Evolutionary conservation across 2,888 invertebrate genomes (phyloP), one percentile per base, ranked within the genome.

Genomic region (Corbicula japonica): DNA sequence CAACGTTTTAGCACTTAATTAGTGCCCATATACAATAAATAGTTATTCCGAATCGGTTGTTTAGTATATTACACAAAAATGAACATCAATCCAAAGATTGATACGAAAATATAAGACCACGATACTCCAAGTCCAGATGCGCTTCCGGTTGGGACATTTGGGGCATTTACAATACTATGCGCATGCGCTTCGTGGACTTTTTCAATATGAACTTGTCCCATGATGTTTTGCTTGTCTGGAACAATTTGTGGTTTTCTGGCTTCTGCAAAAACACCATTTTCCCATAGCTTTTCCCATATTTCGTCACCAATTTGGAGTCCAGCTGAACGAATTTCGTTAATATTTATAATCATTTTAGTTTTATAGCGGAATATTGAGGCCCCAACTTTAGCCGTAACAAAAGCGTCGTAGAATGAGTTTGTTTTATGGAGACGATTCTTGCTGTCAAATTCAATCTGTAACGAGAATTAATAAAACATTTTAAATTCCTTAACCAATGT

Each of bases 251-350:
- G 50, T 18, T 46, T 60, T 44, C 48, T 28, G 2, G 80, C 80
- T 48, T 83, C 83, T 12, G 30, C 56, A 38, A 83, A 78, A 1
- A 83, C 66, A 6, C 52, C 46, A 15, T 68, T 65, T 23, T 77
- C 80, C 83, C 83, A 83, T 10, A 83, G 68, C 35, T 72, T 83
- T 60, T 83, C 83, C 83, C 83, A 83, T 5, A 83, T 26, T 80
- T 83, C 83, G 38, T 80, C 83, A 10, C 83, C 83, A 23, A 83
- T 69, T 48, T 80, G 80, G 35, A 72, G 70, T 35, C 83, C 83
- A n/a, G 75, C 54, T 1, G 65, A 56, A n/a, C 65, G 23, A n/a
- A 80, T 61, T n/a, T 80, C 75, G 41, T 80, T 65, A 10, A 75
- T 60, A 48, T 83, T 78, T 18, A 83, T 35, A 50, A 77, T 80